Evolutionary conservation across 1,140 invertebrate species (phyloP).

Genomic region (Temnothorax curvispinosus): DNA sequence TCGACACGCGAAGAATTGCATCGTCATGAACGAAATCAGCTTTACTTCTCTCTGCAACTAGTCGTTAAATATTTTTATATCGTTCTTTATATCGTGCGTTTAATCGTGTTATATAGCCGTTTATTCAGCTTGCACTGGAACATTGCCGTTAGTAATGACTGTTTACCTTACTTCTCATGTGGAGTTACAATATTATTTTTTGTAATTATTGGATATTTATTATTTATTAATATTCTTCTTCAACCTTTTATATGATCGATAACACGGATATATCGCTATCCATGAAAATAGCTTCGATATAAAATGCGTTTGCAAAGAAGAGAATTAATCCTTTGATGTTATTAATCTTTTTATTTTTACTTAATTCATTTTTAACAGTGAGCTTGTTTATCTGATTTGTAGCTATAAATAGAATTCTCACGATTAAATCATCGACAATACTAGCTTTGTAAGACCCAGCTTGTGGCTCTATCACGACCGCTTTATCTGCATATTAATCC

Average conservation of each 20-base stretch:
- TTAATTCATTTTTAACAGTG: neutral
- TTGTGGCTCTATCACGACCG: constrained; percentile 26
- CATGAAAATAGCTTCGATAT: neutral
- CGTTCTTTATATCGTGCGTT: constrained; percentile 35
- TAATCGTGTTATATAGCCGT: constrained; percentile 28
- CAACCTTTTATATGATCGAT: constrained; percentile 10
- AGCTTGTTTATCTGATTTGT: neutral
- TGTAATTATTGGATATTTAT: neutral
- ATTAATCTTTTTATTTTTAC: neutral
- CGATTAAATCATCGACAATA: neutral
- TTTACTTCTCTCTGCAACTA: constrained; percentile 19
- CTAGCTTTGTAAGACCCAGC: constrained; percentile 2
- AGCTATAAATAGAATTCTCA: neutral
- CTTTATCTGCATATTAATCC: constrained; percentile 80
- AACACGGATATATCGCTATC: neutral
- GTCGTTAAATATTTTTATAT: constrained; percentile 67
- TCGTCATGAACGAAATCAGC: constrained; percentile 61
- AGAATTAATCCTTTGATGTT: neutral
- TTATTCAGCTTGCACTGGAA: neutral
- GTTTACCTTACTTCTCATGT: neutral
- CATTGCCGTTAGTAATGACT: neutral
- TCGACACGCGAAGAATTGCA: constrained; percentile 65
- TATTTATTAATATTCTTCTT: neutral
- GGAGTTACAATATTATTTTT: constrained; percentile 7
- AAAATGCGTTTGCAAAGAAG: neutral